A percentile compares a stretch with the other conserved stretches of the same genome.
These are phyloP conservation scores for Drosophila nigrodunni DNA, from an alignment of 1,140 invertebrate genomes.

Conservation along the genomic window DNA sequence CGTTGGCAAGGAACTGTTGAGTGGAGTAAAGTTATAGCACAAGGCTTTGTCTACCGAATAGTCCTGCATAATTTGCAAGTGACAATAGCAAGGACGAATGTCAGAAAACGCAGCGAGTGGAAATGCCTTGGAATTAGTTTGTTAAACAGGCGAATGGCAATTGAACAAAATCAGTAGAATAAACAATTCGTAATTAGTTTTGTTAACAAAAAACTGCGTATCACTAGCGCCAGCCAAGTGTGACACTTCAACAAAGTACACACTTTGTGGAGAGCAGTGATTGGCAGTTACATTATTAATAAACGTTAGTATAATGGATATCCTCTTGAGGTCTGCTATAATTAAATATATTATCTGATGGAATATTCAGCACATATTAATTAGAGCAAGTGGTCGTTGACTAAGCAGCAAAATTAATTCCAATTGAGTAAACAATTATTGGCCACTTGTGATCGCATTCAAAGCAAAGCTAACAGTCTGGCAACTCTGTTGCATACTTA, in stretches of 20 bases:
- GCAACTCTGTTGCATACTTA: not conserved
- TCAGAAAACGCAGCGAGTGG: not conserved
- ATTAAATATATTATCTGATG: not conserved
- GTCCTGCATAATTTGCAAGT: slow-evolving; percentile 40
- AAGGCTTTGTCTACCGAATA: slow-evolving; percentile 30
- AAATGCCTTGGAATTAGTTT: slow-evolving; percentile 24
- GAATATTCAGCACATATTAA: not conserved
- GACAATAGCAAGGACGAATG: slow-evolving; percentile 27
- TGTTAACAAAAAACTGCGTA: not conserved
- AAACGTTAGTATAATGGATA: not conserved
- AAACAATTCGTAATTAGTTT: slow-evolving; percentile 16
- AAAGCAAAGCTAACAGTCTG: not conserved
- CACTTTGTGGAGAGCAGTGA: no score
- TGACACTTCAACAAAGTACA: no score
- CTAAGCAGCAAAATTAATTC: no score
- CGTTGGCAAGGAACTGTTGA: slow-evolving; percentile 17
- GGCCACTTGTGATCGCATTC: not conserved
- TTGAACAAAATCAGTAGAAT: slow-evolving; percentile 5
- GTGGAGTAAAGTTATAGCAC: slow-evolving; percentile 24
- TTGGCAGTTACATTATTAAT: no score
- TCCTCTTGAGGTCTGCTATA: not conserved
- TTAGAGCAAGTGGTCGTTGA: not conserved
- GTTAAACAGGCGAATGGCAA: slow-evolving; percentile 19
- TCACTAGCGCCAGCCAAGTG: not conserved
- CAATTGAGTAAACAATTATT: not conserved